Evolutionary conservation across 2,888 invertebrate species (phyloP).

Genomic region (Cremastinae sp.): DNA sequence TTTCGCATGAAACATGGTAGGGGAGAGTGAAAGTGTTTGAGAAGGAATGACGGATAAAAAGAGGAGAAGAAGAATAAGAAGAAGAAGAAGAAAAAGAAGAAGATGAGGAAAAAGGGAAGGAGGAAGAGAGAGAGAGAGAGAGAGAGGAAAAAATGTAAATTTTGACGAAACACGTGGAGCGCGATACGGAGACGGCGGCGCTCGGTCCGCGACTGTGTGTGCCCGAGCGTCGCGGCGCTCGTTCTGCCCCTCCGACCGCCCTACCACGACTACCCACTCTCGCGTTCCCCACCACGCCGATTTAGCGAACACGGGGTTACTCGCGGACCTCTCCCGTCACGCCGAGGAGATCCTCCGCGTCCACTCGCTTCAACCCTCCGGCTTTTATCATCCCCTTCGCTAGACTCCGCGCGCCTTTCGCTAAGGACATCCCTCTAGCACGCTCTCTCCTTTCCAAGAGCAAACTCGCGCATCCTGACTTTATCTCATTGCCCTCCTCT

Average conservation of each 20-base stretch:
- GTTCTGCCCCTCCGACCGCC: slow-evolving; percentile 76
- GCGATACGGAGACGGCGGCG: slow-evolving; percentile 76
- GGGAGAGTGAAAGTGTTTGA: too few species aligned
- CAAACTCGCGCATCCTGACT: slow-evolving; percentile 31
- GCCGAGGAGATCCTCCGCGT: slow-evolving; percentile 57
- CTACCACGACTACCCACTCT: slow-evolving; percentile 57
- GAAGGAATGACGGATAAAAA: too few species aligned
- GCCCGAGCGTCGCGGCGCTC: slow-evolving; percentile 77
- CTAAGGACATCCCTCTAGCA: slow-evolving; percentile 22
- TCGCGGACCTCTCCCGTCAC: slow-evolving; percentile 64
- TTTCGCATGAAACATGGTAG: too few species aligned
- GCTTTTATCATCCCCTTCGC: slow-evolving; percentile 25
- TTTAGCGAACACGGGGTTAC: too few species aligned
- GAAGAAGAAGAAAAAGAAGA: too few species aligned
- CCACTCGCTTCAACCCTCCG: slow-evolving; percentile 43
- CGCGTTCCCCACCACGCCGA: slow-evolving; percentile 57
- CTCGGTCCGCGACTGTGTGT: slow-evolving; percentile 79
- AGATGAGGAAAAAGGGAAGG: too few species aligned
- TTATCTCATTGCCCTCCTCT: slow-evolving; percentile 4
- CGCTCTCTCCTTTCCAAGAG: slow-evolving; percentile 1
- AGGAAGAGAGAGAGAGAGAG: slow-evolving; percentile 7
- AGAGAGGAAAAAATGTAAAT: slow-evolving; percentile 3
- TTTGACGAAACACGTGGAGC: slow-evolving; percentile 43
- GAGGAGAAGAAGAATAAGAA: too few species aligned
- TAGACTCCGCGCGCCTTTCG: background rate